A percentile compares a stretch with the other conserved stretches of the same genome.
phyloP scores from a whole-genome alignment of 2,888 invertebrate species.

The Disparrhopalites patrizii region DNA sequence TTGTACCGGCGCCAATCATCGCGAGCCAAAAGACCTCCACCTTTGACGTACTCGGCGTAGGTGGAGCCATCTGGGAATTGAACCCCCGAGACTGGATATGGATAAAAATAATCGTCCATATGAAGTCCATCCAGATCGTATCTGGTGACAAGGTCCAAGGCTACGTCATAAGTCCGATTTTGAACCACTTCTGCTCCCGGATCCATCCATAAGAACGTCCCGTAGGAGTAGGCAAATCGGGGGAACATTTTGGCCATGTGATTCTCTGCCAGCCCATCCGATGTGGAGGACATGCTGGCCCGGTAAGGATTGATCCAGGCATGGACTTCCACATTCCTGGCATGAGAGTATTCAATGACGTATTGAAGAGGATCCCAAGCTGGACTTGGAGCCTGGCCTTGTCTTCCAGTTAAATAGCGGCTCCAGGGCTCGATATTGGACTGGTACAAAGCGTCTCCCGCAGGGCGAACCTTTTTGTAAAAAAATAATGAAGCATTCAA shows the following conservation, averaged over 20 bases:
- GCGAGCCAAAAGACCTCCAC: conserved; percentile 16
- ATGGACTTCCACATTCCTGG: conserved; percentile 39
- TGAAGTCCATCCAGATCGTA: conserved; percentile 44
- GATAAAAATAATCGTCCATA: conserved; percentile 46
- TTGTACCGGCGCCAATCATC: conserved; percentile 45
- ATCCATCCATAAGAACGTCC: conserved; percentile 43
- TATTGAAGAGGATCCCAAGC: conserved; percentile 40
- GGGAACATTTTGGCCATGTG: conserved; percentile 40
- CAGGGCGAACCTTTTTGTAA: conserved; percentile 32
- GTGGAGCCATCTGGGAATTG: conserved; percentile 35
- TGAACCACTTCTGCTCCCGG: conserved; percentile 40
- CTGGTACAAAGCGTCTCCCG: conserved; percentile 40
- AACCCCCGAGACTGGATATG: conserved; percentile 37
- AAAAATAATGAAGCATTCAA: neutral
- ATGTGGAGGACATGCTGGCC: conserved; percentile 30
- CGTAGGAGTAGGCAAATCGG: conserved; percentile 35
- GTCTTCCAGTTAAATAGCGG: conserved; percentile 36
- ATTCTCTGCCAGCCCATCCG: conserved; percentile 32
- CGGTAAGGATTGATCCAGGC: conserved; percentile 46
- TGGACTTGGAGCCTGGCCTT: conserved; percentile 35
- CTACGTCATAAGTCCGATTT: conserved; percentile 36
- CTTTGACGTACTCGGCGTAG: conserved; percentile 27
- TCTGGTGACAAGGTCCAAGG: conserved; percentile 35
- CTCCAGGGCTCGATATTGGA: conserved; percentile 45
- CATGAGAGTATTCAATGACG: conserved; percentile 36